Percentiles rank a stretch among this genome's conserved stretches.
These are phyloP conservation scores for Diarsia brunnea DNA, from an alignment of 2,888 invertebrate genomes.

Conservation along the genomic window DNA sequence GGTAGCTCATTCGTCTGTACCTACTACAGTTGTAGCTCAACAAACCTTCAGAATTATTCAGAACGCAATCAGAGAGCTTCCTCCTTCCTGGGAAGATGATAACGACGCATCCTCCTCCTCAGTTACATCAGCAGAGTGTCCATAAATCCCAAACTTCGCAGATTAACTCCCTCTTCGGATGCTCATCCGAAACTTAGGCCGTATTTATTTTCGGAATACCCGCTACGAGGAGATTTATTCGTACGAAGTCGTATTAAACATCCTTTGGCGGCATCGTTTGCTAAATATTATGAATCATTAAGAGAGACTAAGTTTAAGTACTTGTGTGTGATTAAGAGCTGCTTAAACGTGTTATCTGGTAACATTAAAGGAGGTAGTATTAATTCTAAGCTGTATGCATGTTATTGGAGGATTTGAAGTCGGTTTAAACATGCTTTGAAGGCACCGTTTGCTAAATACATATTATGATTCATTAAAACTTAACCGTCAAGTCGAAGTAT, in stretches of 20 bases:
- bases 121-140: conserved; percentile 49
- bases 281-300: conserved; percentile 63
- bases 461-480: conserved; percentile 56
- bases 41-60: conserved; percentile 33
- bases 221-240: conserved; percentile 51
- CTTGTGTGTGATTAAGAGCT: conserved; percentile 26
- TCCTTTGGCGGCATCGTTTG: conserved; percentile 47
- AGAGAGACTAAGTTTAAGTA: conserved; percentile 33
- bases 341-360: conserved; percentile 14
- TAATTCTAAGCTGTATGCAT: neutral
- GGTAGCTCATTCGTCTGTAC: neutral
- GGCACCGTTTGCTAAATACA: conserved; percentile 45
- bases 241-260: conserved; percentile 38
- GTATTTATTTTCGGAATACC: conserved; percentile 68
- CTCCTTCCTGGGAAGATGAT: conserved; percentile 36
- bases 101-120: conserved; percentile 33
- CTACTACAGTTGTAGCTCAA: neutral
- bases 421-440: conserved; percentile 40
- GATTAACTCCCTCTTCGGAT: conserved; percentile 71
- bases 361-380: neutral
- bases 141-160: conserved; percentile 74
- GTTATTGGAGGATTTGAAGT: conserved; percentile 7
- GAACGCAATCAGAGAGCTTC: conserved; percentile 26
- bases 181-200: conserved; percentile 57
- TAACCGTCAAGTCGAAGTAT: conserved; percentile 7